Evolutionary conservation across 2,888 invertebrate species (phyloP), one percentile per base, ranked within the genome.

Genomic region (Hydraecia micacea): DNA sequence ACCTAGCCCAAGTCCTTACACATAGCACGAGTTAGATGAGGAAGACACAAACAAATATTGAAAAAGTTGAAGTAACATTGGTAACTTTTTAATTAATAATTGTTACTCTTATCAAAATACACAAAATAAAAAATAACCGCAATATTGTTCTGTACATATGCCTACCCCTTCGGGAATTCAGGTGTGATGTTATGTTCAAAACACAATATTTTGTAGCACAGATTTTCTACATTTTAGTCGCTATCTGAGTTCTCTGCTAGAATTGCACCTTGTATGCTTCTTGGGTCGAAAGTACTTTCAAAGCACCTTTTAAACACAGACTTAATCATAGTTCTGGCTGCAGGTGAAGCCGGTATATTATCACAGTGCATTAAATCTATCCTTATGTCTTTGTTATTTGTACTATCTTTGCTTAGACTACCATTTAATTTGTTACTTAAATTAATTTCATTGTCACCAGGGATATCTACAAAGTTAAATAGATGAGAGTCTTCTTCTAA

Each of bases 191-290:
- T 63, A 39, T 39, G 18, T 42, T 36, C 28, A n/a, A 42, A 70
- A 73, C 66, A 32, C 46, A n/a, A n/a, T 68, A 70, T 68, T 68
- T 76, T 55, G 55, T 63, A 74, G 36, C 25, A 32, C 32, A 71
- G n/a, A 18, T 79, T 58, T 60, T 52, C 46, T 46, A 62, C 2
- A 36, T 77, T 68, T 91, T 88, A 95, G 82, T 97, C 97, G 91
- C 97, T 97, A 90, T 98, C 98, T 2, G 98, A 98, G 92, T 98
- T 98, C 79, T 97, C 97, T n/a, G 97, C 98, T 88, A 98, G 96
- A 65, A 98, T 95, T 70, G 95, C 95, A 87, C 97, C 97, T 85
- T 97, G 97, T 62, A 97, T 97, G 80, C 97, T 97, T 86, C 96
- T 96, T 15, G 97, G 97, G 88, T 98, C 97, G 90, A 97, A 98